Evolutionary conservation across 2,113 vertebrate species (phyloP).

Genomic region (Scophthalmus maximus): DNA sequence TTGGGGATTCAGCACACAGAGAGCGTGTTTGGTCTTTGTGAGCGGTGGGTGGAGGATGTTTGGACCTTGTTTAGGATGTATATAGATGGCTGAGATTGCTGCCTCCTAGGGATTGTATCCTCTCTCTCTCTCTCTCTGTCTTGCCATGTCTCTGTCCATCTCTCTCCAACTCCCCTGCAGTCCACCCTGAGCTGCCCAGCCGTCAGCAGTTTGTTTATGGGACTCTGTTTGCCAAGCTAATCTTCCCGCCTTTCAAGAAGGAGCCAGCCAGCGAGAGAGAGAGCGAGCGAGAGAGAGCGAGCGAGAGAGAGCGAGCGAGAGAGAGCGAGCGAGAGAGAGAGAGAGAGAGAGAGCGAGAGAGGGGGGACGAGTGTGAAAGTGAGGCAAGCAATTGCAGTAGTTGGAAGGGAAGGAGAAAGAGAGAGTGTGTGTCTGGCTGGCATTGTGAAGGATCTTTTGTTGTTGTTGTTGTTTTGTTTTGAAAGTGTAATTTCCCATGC

Average conservation of each 20-base stretch:
- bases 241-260: conserved; percentile 80
- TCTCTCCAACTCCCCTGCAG: conserved; percentile 63
- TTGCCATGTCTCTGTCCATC: not conserved
- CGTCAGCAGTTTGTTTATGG: conserved; percentile 83
- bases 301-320: conserved; percentile 25
- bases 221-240: conserved; percentile 82
- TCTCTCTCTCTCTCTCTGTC: conserved; percentile 4
- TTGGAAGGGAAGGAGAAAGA: conserved; percentile 64
- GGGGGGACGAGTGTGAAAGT: conserved; percentile 58
- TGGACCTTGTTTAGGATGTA: conserved; percentile 55
- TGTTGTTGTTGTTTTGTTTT: conserved; percentile 10
- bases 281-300: conserved; percentile 27
- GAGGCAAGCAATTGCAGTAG: conserved; percentile 71
- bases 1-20: not conserved
- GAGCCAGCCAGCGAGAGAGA: conserved; percentile 66
- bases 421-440: conserved; percentile 53
- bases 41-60: conserved; percentile 39
- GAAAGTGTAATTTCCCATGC: not conserved
- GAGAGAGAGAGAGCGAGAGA: conserved; percentile 21
- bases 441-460: conserved; percentile 33
- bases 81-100: conserved; percentile 63
- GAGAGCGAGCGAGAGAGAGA: conserved; percentile 22
- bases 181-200: conserved; percentile 63
- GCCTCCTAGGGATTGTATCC: conserved; percentile 12
- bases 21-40: conserved; percentile 28